phyloP scores from a whole-genome alignment of 2,888 invertebrate species.

The Aspidapion aeneum region DNA sequence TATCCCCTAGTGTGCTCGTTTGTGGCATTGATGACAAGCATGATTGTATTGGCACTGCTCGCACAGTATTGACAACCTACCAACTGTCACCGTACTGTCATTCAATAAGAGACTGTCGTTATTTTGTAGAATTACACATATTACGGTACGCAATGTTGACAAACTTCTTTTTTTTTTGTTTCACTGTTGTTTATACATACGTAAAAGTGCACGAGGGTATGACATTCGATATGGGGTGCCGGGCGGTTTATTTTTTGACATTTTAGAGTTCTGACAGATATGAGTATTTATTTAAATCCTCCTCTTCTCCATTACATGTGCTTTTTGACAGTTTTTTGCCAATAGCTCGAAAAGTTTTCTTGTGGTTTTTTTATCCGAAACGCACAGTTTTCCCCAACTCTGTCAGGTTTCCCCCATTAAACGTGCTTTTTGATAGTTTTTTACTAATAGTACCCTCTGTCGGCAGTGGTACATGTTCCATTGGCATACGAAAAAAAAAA shows the following conservation, averaged over 20 bases:
- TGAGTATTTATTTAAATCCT: no score
- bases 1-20: constrained; percentile 48
- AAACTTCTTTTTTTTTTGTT: constrained; percentile 26
- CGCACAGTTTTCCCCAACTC: no score
- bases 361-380: no score
- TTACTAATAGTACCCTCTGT: no score
- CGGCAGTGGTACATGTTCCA: no score
- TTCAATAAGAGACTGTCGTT: not conserved
- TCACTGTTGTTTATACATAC: constrained; percentile 14
- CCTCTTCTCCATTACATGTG: no score
- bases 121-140: constrained; percentile 12
- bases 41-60: constrained; percentile 50
- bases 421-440: no score
- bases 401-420: no score
- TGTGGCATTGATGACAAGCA: constrained; percentile 49
- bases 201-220: not conserved
- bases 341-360: no score
- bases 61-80: constrained; percentile 42
- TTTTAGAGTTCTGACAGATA: not conserved
- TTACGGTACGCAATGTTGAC: constrained; percentile 42
- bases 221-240: not conserved
- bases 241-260: not conserved
- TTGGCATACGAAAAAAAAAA: no score
- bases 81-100: not conserved
- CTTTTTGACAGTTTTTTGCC: no score